Evolutionary conservation across 2,888 invertebrate species (phyloP).

Genomic region (Gymnosoma rotundatum): DNA sequence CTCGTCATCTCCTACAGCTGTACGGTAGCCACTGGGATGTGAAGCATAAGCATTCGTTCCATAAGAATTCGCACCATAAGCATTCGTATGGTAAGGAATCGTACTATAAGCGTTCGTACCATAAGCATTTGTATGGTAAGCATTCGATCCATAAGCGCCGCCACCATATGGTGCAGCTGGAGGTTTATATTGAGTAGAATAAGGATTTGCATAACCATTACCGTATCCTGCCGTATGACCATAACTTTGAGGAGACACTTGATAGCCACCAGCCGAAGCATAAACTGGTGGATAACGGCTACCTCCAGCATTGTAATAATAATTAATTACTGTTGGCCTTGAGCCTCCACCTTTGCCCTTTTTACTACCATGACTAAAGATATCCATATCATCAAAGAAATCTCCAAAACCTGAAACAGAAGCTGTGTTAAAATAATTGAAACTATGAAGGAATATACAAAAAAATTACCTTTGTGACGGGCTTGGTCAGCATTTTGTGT

Average conservation of each 20-base stretch:
- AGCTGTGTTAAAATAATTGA: conserved; percentile 57
- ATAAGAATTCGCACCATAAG: too few relatives aligned
- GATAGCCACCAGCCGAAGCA: conserved; percentile 59
- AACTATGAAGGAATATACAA: conserved; percentile 74
- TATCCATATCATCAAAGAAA: conserved; percentile 68
- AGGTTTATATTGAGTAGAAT: conserved; percentile 28
- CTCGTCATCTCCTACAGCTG: conserved; percentile 75
- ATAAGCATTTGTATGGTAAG: too few relatives aligned
- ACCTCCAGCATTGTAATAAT: conserved; percentile 71
- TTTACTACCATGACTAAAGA: conserved; percentile 66
- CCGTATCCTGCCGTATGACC: conserved; percentile 31
- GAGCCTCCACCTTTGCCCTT: conserved; percentile 65
- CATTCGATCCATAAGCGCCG: conserved; percentile 40
- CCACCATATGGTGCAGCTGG: conserved; percentile 51
- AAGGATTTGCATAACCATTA: conserved; percentile 32
- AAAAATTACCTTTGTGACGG: conserved; percentile 79
- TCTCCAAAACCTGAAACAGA: conserved; percentile 65
- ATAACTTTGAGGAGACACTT: conserved; percentile 65
- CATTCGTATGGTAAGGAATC: too few relatives aligned
- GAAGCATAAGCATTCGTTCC: conserved; percentile 42
- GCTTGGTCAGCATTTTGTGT: conserved; percentile 72
- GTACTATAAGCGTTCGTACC: too few relatives aligned
- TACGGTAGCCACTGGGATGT: conserved; percentile 74
- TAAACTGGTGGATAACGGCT: conserved; percentile 57
- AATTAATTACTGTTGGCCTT: conserved; percentile 74